Conservation (phyloP, 53 echinoderm and acorn worm species). For the Holothuria leucospilota region DNA sequence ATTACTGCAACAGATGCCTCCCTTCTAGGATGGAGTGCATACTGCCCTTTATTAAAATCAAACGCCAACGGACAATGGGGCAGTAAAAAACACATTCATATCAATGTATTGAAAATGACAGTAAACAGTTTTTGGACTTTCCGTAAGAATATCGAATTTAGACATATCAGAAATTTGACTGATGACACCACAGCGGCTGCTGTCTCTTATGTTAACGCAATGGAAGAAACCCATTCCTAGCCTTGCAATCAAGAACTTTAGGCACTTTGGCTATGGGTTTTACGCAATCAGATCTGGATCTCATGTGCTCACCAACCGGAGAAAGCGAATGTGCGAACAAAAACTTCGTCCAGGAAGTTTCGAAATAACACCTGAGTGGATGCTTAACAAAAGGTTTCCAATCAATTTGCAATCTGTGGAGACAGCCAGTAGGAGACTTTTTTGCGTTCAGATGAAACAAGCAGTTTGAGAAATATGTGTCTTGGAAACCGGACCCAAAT, state of each 20-base stretch:
- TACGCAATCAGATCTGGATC: not conserved
- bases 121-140: slow-evolving; percentile 10
- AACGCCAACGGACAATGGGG: slow-evolving; percentile 15
- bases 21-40: too few species aligned
- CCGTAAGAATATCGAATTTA: not conserved
- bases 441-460: too few species aligned
- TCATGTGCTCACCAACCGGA: slow-evolving; percentile 16
- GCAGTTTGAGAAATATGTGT: too few species aligned
- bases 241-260: not conserved
- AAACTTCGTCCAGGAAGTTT: not conserved
- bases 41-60: not conserved
- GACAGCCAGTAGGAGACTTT: too few species aligned
- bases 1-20: too few species aligned
- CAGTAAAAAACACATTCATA: slow-evolving; percentile 13
- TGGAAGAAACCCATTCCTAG: slow-evolving; percentile 17
- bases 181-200: slow-evolving; percentile 16
- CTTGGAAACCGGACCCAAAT: slow-evolving; percentile 72
- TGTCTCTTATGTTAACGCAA: slow-evolving; percentile 27
- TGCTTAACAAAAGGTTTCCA: slow-evolving; percentile 10
- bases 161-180: slow-evolving; percentile 16
- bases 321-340: slow-evolving; percentile 9
- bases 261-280: slow-evolving; percentile 7
- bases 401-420: too few species aligned
- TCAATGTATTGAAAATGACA: slow-evolving; percentile 20
- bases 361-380: slow-evolving; percentile 17